phyloP scores from a whole-genome alignment of 2,888 invertebrate species.

The Tenthredo notha region DNA sequence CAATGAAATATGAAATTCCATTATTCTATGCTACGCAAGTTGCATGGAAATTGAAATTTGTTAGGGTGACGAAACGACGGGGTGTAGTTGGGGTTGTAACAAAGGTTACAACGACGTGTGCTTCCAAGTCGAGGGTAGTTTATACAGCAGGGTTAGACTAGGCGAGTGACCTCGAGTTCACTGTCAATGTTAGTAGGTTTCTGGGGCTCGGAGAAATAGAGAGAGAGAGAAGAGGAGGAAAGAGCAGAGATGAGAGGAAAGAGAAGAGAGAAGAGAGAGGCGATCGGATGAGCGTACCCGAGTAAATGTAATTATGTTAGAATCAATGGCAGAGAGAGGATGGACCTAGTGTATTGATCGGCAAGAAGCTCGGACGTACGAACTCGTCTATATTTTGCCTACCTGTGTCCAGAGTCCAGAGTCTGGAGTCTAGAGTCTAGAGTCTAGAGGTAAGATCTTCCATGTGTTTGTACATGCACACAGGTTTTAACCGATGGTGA shows the following conservation, averaged over 20 bases:
- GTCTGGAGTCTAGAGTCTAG: neutral
- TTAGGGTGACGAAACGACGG: conserved; percentile 9
- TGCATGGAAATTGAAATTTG: conserved; percentile 28
- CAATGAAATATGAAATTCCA: neutral
- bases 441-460: conserved; percentile 2
- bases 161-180: conserved; percentile 61
- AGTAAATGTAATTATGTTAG: conserved; percentile 68
- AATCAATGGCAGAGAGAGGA: conserved; percentile 66
- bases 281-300: conserved; percentile 55
- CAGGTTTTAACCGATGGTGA: neutral
- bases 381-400: neutral
- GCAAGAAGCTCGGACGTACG: conserved; percentile 18
- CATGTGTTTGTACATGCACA: neutral
- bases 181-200: conserved; percentile 72
- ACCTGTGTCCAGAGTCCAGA: conserved; percentile 10
- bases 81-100: conserved; percentile 37
- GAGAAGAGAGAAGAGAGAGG: neutral
- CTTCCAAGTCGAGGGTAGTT: conserved; percentile 38
- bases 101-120: conserved; percentile 37
- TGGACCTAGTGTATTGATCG: conserved; percentile 43
- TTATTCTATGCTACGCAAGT: neutral
- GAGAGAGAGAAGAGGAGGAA: neutral
- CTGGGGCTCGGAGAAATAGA: conserved; percentile 61
- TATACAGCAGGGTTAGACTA: conserved; percentile 47
- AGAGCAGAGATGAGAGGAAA: neutral